phyloP scores from a whole-genome alignment of 2,797 vertebrate species.

The Gobionotothen gibberifrons region DNA sequence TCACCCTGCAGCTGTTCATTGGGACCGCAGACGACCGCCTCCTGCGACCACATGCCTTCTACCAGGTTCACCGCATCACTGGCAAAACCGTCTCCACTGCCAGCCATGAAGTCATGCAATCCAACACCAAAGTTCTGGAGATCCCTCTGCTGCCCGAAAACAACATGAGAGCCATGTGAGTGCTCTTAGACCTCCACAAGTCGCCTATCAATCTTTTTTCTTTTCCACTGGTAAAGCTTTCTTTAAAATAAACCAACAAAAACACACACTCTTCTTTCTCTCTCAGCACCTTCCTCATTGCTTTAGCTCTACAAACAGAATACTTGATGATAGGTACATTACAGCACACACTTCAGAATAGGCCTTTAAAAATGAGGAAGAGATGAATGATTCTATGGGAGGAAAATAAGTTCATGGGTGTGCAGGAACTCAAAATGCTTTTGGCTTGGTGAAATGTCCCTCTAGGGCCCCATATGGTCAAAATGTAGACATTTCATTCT shows the following conservation, averaged over 20 bases:
- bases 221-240: slow-evolving; percentile 14
- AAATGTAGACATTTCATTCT: neutral
- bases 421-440: slow-evolving; percentile 7
- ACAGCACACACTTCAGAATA: slow-evolving; percentile 36
- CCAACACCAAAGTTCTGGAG: slow-evolving; percentile 98
- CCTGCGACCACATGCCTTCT: slow-evolving; percentile 98
- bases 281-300: slow-evolving; percentile 34
- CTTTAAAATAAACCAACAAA: slow-evolving; percentile 36
- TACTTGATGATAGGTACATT: slow-evolving; percentile 51
- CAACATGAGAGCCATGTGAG: slow-evolving; percentile 99
- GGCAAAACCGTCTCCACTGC: slow-evolving; percentile 98
- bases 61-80: slow-evolving; percentile 99
- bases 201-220: slow-evolving; percentile 39
- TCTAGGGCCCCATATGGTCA: neutral
- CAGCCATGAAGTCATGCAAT: slow-evolving; percentile 96
- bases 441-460: neutral
- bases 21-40: slow-evolving; percentile 99
- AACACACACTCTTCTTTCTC: slow-evolving; percentile 18
- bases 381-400: slow-evolving; percentile 23
- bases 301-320: slow-evolving; percentile 41
- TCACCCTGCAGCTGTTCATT: slow-evolving; percentile 99
- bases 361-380: slow-evolving; percentile 20
- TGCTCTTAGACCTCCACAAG: slow-evolving; percentile 36
- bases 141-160: slow-evolving; percentile 97
- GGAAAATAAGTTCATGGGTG: slow-evolving; percentile 32